These are phyloP conservation scores for Sinocyclocheilus grahami DNA, from an alignment of 2,113 vertebrate genomes.

Conservation along the genomic window DNA sequence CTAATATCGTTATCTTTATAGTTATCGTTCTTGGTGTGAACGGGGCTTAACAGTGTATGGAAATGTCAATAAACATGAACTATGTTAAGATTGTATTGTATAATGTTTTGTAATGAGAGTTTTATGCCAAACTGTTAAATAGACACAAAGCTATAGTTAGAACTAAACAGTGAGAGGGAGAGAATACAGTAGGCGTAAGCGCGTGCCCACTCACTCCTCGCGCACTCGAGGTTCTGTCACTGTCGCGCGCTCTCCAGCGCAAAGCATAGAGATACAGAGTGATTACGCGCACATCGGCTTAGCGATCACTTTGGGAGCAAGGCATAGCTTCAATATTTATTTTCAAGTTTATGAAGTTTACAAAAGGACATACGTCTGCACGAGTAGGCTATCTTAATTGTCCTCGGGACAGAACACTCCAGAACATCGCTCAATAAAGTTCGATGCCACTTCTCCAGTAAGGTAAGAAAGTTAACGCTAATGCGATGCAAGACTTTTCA, in stretches of 20 bases:
- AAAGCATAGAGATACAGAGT: not conserved
- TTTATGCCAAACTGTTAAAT: not conserved
- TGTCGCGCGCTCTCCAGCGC: slow-evolving; percentile 2
- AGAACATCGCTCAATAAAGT: not conserved
- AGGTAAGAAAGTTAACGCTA: slow-evolving; percentile 40
- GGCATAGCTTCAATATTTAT: not conserved
- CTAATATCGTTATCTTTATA: too few relatives aligned
- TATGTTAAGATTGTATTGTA: not conserved
- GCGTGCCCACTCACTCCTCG: slow-evolving; percentile 1
- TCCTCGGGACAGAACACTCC: not conserved
- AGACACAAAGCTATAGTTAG: not conserved
- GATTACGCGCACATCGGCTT: not conserved
- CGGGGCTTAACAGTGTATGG: not conserved
- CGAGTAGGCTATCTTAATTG: not conserved
- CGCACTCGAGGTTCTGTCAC: not conserved
- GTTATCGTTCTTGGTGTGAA: too few relatives aligned
- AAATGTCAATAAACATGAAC: not conserved
- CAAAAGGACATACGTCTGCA: not conserved
- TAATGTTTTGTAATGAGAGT: not conserved
- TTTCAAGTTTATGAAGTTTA: not conserved
- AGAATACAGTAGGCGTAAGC: not conserved
- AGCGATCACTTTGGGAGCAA: not conserved
- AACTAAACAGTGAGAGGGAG: not conserved
- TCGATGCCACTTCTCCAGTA: slow-evolving; percentile 40
- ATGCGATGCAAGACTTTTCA: not conserved